Evolutionary conservation across 1,140 invertebrate species (phyloP), one percentile per base, ranked within the genome.

Genomic region (Drosophila repletoides): DNA sequence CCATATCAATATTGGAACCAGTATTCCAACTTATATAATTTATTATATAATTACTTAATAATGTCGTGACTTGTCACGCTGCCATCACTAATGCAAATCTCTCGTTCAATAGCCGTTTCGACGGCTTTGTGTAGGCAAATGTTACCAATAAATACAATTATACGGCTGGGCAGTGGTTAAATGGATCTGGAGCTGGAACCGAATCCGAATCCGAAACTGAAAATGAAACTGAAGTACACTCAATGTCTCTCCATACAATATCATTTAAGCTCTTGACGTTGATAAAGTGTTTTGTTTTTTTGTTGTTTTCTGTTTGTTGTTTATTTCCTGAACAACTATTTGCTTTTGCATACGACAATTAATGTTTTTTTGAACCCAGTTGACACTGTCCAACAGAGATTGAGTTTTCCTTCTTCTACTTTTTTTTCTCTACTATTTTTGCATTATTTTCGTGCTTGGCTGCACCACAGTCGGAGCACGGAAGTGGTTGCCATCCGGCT

Each of bases 221-320:
- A 29, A 22, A 10, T 19, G 22, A 26, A 38, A 36, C 10, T 19
- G 21, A 24, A 12, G 72, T 67, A 53, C 48, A 56, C 52, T 81
- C 49, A 34, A 40, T 43, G 63, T 56, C 51, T 56, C 51, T 41
- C 28, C 53, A 21, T 33, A 68, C 53, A 53, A 60, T 67, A 66
- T 66, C 46, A 48, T 59, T 81, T 61, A 86, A 75, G 76, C 71
- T 72, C 53, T 81, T 75, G 76, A 75, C 71, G 67, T 80, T 81
- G 76, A 81, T 75, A 53, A 68, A 84, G 66, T 75, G 71, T 63
- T 69, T 67, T 58, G 34, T 38, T 36, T 40, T 40, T 21, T 40
- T 7, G 15, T 0, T 17, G 10, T 12, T 34, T 15, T 34, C 15
- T 36, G 10, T 7, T 19, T 41, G 6, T 21, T 19, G 49, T 40